Percentiles rank a stretch among this genome's conserved stretches.
Evolutionary conservation across 2,113 vertebrate species (phyloP).

Genomic region (Colossoma macropomum): DNA sequence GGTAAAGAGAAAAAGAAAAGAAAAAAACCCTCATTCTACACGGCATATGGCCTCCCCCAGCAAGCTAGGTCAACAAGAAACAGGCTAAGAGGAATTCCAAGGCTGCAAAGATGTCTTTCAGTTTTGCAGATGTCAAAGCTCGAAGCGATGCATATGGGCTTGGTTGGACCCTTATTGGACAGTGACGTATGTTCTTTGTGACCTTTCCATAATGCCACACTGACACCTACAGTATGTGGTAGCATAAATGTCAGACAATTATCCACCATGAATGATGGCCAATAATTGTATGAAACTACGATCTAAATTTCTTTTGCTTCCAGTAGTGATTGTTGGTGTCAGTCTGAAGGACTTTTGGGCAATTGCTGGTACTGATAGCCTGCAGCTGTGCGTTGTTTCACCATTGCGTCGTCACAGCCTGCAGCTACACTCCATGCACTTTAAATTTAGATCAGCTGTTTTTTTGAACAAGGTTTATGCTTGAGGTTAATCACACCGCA

Average conservation of each 20-base stretch:
- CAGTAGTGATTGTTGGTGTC: conserved; percentile 12
- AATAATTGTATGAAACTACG: neutral
- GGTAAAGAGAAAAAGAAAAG: neutral
- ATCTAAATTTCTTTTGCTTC: neutral
- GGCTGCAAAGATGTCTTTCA: conserved; percentile 1
- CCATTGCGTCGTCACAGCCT: neutral
- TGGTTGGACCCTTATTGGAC: neutral
- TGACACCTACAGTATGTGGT: conserved; percentile 30
- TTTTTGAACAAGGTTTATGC: conserved; percentile 33
- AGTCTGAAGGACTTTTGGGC: conserved; percentile 3
- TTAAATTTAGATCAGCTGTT: conserved; percentile 32
- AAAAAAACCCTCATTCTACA: neutral
- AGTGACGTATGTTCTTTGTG: neutral
- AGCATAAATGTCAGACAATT: conserved; percentile 14
- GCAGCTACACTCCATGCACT: conserved; percentile 15
- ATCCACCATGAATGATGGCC: neutral
- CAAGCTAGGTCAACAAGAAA: neutral
- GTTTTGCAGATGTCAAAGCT: conserved; percentile 39
- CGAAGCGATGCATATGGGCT: conserved; percentile 6
- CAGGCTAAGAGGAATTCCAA: neutral
- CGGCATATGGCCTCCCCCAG: neutral
- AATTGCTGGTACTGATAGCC: conserved; percentile 19
- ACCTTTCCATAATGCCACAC: conserved; percentile 11
- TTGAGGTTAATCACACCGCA: conserved; percentile 39
- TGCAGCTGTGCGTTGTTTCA: conserved; percentile 35